Evolutionary conservation across 92 coral and sea anemone species (phyloP).

Genomic region (Montipora capitata): DNA sequence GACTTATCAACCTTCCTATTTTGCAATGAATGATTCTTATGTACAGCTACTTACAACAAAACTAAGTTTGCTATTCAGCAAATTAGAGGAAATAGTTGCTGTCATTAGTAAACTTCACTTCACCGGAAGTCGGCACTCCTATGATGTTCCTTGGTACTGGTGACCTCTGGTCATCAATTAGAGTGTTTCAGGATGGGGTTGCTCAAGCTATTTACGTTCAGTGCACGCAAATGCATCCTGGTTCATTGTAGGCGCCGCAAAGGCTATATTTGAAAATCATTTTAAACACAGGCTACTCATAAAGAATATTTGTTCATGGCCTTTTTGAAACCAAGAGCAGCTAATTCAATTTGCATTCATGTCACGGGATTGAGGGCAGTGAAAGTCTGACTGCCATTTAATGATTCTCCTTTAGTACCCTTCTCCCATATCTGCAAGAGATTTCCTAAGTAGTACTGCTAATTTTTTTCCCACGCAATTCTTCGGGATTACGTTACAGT

Average conservation of each 20-base stretch:
- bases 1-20: slow-evolving; percentile 1
- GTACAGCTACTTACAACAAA: slow-evolving; percentile 20
- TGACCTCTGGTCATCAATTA: slow-evolving; percentile 42
- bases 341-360: slow-evolving; percentile 15
- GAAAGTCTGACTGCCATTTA: too few relatives aligned
- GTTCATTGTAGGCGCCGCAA: slow-evolving; percentile 6
- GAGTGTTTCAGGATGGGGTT: neutral
- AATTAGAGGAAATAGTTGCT: slow-evolving; percentile 55
- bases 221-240: slow-evolving; percentile 32
- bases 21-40: slow-evolving; percentile 8
- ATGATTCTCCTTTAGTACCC: neutral
- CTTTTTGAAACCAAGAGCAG: slow-evolving; percentile 31
- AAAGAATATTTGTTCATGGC: slow-evolving; percentile 17
- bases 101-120: slow-evolving; percentile 58
- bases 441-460: too few relatives aligned
- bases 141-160: neutral
- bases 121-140: slow-evolving; percentile 71
- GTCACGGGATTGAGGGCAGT: neutral
- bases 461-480: slow-evolving; percentile 39
- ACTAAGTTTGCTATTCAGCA: slow-evolving; percentile 23
- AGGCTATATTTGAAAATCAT: slow-evolving; percentile 3
- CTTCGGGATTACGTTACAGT: slow-evolving; percentile 23
- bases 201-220: slow-evolving; percentile 6
- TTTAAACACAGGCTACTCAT: slow-evolving; percentile 41
- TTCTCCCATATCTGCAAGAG: neutral